Evolutionary conservation across 1,140 invertebrate species (phyloP).

Genomic region (Drosophila sturtevanti): DNA sequence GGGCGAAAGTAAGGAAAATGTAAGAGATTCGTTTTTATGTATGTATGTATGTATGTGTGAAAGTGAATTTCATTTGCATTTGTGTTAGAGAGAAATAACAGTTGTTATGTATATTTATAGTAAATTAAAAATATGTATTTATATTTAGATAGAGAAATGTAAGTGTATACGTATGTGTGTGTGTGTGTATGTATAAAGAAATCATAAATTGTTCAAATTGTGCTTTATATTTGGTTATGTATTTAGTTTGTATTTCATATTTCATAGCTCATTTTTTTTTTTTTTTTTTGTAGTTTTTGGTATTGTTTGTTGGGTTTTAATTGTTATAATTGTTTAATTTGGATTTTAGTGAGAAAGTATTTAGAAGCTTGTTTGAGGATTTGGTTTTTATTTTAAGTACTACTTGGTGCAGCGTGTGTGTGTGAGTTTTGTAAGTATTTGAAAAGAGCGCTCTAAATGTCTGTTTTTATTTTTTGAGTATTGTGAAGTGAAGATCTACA

Average conservation of each 20-base stretch:
- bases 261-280: slow-evolving; percentile 77
- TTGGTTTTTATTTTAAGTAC: slow-evolving; percentile 55
- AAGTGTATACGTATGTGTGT: slow-evolving; percentile 13
- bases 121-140: not conserved
- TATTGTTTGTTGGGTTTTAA: slow-evolving; percentile 45
- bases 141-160: slow-evolving; percentile 10
- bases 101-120: slow-evolving; percentile 10
- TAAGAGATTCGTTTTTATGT: not conserved
- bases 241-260: slow-evolving; percentile 75
- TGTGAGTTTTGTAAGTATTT: slow-evolving; percentile 6
- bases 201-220: slow-evolving; percentile 53
- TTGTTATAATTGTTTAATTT: slow-evolving; percentile 48
- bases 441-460: slow-evolving; percentile 65
- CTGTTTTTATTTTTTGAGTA: slow-evolving; percentile 46
- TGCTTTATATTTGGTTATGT: slow-evolving; percentile 78
- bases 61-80: slow-evolving; percentile 19
- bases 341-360: slow-evolving; percentile 51
- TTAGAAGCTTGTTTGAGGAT: slow-evolving; percentile 64
- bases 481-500: slow-evolving; percentile 58
- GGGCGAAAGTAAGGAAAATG: slow-evolving; percentile 36
- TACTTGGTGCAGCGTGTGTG: slow-evolving; percentile 71
- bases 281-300: slow-evolving; percentile 53
- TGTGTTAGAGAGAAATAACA: not conserved
- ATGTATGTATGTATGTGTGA: not conserved
- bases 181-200: slow-evolving; percentile 29